phyloP scores from a whole-genome alignment of 2,113 vertebrate genomes.

The Noctilio leporinus region DNA sequence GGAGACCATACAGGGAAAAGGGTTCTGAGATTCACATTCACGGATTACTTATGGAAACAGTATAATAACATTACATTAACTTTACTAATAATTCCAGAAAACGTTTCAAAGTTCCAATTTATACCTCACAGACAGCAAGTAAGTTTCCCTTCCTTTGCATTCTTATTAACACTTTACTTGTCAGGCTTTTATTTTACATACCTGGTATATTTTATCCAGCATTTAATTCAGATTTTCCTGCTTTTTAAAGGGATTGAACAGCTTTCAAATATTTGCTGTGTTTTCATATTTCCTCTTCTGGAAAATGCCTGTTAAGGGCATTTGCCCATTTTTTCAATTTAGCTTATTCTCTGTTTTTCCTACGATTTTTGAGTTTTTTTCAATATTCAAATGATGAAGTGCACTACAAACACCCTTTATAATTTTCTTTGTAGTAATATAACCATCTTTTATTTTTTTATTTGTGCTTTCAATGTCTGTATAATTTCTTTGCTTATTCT shows the following conservation, averaged over 20 bases:
- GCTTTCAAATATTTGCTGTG: background rate
- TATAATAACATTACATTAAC: background rate
- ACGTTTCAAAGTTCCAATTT: background rate
- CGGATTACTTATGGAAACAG: background rate
- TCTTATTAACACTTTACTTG: background rate
- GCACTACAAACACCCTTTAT: background rate
- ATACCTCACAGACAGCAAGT: background rate
- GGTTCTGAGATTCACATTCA: background rate
- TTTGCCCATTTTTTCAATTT: background rate
- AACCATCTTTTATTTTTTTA: background rate
- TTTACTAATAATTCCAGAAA: background rate
- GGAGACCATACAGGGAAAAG: background rate
- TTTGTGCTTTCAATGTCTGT: background rate
- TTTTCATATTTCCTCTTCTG: background rate
- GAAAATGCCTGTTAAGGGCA: background rate
- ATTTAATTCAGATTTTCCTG: background rate
- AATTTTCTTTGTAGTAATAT: background rate
- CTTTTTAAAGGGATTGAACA: background rate
- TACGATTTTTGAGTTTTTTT: background rate
- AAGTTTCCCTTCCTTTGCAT: background rate
- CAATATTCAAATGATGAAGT: background rate
- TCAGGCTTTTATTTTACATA: background rate
- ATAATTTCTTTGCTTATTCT: background rate
- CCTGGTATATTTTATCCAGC: background rate
- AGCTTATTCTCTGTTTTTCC: background rate